Evolutionary conservation across 2,113 vertebrate genomes (phyloP).

Genomic region (Polyodon spathula): DNA sequence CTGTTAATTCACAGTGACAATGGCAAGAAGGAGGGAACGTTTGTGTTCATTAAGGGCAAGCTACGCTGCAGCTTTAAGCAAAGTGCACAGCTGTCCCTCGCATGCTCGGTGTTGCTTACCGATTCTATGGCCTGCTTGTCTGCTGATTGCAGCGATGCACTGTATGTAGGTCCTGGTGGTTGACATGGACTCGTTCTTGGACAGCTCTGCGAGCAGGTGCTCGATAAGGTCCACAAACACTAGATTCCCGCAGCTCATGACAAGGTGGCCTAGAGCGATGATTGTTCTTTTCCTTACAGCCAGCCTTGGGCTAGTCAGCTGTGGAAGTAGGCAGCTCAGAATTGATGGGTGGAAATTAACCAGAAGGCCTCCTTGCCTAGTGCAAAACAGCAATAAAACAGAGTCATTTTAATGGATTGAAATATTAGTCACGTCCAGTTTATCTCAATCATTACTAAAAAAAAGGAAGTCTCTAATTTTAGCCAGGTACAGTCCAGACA

Average conservation of each 20-base stretch:
- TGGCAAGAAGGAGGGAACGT: no score
- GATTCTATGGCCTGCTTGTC: constrained; percentile 94
- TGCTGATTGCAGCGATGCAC: constrained; percentile 96
- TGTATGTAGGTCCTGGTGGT: constrained; percentile 98
- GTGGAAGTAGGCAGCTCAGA: constrained; percentile 94
- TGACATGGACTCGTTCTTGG: constrained; percentile 96
- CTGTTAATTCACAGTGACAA: no score
- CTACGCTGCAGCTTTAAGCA: no score
- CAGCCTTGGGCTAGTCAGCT: constrained; percentile 94
- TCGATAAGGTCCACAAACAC: constrained; percentile 97
- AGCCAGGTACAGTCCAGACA: no score
- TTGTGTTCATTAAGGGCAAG: no score
- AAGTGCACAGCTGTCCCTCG: background rate
- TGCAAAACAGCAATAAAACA: constrained; percentile 27
- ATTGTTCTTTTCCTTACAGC: constrained; percentile 98
- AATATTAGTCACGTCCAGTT: background rate
- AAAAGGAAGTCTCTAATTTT: background rate
- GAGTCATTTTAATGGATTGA: background rate
- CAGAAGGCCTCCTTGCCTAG: constrained; percentile 93
- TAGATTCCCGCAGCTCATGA: constrained; percentile 97
- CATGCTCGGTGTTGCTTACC: constrained; percentile 56
- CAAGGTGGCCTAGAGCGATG: constrained; percentile 95
- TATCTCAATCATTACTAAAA: background rate
- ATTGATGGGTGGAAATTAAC: constrained; percentile 98
- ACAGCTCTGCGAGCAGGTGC: constrained; percentile 89